Conservation (phyloP, 64 coral and sea anemone species). For the Hydrozoanthus tunicans region DNA sequence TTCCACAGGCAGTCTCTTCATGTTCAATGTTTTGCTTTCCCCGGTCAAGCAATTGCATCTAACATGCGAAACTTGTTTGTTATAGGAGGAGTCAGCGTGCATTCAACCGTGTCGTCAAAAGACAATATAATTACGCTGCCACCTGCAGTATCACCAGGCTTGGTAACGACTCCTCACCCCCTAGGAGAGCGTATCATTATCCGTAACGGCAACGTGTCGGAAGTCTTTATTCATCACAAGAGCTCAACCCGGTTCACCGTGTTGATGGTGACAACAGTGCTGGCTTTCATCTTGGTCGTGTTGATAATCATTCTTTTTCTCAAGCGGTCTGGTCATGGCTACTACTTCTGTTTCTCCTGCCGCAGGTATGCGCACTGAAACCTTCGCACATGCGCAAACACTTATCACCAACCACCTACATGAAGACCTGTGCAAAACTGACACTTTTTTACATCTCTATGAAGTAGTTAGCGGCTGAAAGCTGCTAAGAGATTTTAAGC, state of each 20-base stretch:
- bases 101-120: slow-evolving; percentile 73
- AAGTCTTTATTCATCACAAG: slow-evolving; percentile 58
- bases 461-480: too few relatives aligned
- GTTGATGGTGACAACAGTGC: slow-evolving; percentile 65
- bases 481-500: too few relatives aligned
- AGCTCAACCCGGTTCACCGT: slow-evolving; percentile 68
- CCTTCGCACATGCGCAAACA: neutral
- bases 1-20: too few relatives aligned
- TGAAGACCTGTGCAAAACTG: neutral
- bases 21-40: too few relatives aligned
- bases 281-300: slow-evolving; percentile 75
- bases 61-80: neutral
- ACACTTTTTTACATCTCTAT: too few relatives aligned
- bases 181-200: slow-evolving; percentile 16
- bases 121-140: slow-evolving; percentile 50
- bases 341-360: slow-evolving; percentile 79
- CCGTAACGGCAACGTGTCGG: slow-evolving; percentile 67
- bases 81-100: slow-evolving; percentile 70
- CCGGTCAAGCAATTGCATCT: neutral
- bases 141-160: slow-evolving; percentile 24
- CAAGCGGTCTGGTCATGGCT: slow-evolving; percentile 71
- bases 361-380: slow-evolving; percentile 32
- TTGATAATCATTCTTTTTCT: slow-evolving; percentile 78
- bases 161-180: slow-evolving; percentile 11
- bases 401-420: neutral